Percentiles rank a stretch among this genome's conserved stretches.
phyloP scores from a whole-genome alignment of 1,140 invertebrate species.

The Ceratina calcarata region DNA sequence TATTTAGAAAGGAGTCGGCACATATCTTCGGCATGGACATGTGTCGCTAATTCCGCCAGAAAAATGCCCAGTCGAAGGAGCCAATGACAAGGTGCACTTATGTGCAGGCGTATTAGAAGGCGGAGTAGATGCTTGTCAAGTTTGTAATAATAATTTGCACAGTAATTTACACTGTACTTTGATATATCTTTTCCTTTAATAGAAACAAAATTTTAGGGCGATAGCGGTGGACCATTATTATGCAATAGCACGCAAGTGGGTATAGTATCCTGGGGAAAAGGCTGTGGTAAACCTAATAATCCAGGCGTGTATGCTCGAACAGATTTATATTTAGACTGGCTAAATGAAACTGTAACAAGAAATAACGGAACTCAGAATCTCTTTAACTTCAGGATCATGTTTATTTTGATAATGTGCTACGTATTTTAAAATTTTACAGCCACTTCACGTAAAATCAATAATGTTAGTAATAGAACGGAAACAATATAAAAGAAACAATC shows the following conservation, averaged over 20 bases:
- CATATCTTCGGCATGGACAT: slow-evolving; percentile 59
- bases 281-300: slow-evolving; percentile 84
- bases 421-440: background rate
- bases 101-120: slow-evolving; percentile 82
- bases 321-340: slow-evolving; percentile 83
- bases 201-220: slow-evolving; percentile 68
- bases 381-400: background rate
- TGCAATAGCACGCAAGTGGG: slow-evolving; percentile 79
- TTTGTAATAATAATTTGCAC: slow-evolving; percentile 42
- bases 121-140: slow-evolving; percentile 82
- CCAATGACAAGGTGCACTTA: slow-evolving; percentile 65
- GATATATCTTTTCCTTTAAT: background rate
- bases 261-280: slow-evolving; percentile 86
- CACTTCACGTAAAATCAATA: background rate
- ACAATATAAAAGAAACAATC: background rate
- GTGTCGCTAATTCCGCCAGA: slow-evolving; percentile 61
- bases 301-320: slow-evolving; percentile 88
- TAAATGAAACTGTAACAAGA: slow-evolving; percentile 70
- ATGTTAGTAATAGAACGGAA: background rate
- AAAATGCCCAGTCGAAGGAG: slow-evolving; percentile 41
- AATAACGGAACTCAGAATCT: slow-evolving; percentile 26
- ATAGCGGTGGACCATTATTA: slow-evolving; percentile 72
- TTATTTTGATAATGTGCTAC: background rate
- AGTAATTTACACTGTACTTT: background rate
- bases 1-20: slow-evolving; percentile 39